Evolutionary conservation across 2,113 vertebrate species (phyloP).

Genomic region (Parotia lawesii): DNA sequence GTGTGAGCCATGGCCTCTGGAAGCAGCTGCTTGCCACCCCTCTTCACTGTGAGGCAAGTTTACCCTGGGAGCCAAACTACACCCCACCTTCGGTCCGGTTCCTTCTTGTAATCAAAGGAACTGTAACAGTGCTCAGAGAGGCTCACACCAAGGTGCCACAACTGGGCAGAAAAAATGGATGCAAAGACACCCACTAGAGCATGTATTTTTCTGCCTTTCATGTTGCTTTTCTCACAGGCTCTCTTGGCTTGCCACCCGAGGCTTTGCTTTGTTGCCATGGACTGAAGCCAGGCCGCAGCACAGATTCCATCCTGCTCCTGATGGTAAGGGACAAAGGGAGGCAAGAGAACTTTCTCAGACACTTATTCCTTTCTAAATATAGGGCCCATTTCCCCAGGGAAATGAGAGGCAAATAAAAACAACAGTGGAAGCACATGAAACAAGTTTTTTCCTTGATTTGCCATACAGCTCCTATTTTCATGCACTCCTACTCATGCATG

Average conservation of each 20-base stretch:
- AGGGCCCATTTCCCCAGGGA: neutral
- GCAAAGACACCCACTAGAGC: accelerated
- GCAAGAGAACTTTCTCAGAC: neutral
- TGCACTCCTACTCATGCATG: accelerated
- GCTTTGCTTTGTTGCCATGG: neutral
- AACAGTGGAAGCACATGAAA: neutral
- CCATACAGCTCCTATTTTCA: neutral
- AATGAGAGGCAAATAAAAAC: neutral
- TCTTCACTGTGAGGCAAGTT: accelerated
- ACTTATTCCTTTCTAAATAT: neutral
- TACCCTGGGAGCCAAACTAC: neutral
- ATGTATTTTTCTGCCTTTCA: neutral
- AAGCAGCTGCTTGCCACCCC: neutral
- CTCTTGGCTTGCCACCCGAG: accelerated
- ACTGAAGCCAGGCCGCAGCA: neutral
- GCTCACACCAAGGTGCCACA: neutral
- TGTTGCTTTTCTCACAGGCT: neutral
- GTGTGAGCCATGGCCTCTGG: neutral
- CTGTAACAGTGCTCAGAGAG: accelerated
- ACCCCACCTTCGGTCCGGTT: neutral
- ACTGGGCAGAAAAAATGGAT: neutral
- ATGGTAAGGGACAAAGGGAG: neutral
- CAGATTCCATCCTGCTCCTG: neutral
- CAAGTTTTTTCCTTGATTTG: neutral
- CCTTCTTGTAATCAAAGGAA: neutral